Conservation (phyloP, 2,797 vertebrate species). For the Lateolabrax maculatus region DNA sequence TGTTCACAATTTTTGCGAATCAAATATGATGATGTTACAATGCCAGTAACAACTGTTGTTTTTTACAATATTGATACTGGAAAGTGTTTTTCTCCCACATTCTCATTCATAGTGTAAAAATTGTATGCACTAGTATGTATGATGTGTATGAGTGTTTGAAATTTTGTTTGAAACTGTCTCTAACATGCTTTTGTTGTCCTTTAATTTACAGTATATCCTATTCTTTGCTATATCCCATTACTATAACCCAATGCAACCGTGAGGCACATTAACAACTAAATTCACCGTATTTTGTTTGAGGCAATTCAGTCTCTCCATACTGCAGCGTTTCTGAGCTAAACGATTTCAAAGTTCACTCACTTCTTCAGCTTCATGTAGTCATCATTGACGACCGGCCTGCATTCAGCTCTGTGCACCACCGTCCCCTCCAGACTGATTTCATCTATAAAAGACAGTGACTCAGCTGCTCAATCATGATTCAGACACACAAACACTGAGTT, state of each 20-base stretch:
- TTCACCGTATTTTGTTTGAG: not conserved
- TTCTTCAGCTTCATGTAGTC: slow-evolving; percentile 95
- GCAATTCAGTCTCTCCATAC: not conserved
- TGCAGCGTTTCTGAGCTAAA: not conserved
- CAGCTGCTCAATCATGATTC: slow-evolving; percentile 54
- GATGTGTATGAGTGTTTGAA: too few relatives aligned
- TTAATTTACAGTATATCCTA: not conserved
- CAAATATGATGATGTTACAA: not conserved
- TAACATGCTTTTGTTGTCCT: not conserved
- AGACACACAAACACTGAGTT: slow-evolving; percentile 12
- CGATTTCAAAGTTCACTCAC: slow-evolving; percentile 77
- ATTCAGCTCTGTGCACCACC: slow-evolving; percentile 94
- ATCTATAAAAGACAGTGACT: slow-evolving; percentile 82
- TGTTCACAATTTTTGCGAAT: not conserved
- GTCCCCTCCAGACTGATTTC: slow-evolving; percentile 92
- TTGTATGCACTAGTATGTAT: too few relatives aligned
- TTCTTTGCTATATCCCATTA: not conserved
- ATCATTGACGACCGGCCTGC: slow-evolving; percentile 91
- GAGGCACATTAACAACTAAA: not conserved
- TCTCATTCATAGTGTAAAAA: too few relatives aligned
- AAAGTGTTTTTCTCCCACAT: not conserved
- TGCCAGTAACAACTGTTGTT: not conserved
- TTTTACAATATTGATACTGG: not conserved
- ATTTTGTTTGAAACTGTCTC: not conserved
- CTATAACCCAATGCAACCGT: too few relatives aligned